Evolutionary conservation across 2,113 vertebrate genomes (phyloP).

Genomic region (Ceyx margarethae): DNA sequence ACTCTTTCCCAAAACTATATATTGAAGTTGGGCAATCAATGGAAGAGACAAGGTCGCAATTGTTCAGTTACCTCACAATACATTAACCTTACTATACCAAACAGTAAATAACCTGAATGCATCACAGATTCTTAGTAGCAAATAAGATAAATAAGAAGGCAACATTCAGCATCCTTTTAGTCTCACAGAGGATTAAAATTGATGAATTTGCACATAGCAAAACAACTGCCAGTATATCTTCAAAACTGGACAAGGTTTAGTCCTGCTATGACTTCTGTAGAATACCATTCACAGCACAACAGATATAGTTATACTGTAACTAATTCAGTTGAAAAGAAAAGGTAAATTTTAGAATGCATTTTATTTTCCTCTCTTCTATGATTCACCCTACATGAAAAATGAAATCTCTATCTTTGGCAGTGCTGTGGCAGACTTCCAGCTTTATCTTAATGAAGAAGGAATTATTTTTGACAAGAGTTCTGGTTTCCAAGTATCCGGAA

Average conservation of each 20-base stretch:
- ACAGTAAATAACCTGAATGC: not conserved
- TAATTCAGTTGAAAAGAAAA: conserved; percentile 42
- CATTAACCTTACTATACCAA: not conserved
- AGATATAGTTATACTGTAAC: not conserved
- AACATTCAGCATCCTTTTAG: not conserved
- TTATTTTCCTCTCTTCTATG: conserved; percentile 25
- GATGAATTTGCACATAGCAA: not conserved
- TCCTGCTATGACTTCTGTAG: not conserved
- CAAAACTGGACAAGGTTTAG: not conserved
- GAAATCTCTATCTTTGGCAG: conserved; percentile 22
- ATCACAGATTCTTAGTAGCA: not conserved
- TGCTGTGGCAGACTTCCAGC: conserved; percentile 20
- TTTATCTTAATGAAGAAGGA: conserved; percentile 51
- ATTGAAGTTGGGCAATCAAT: not conserved
- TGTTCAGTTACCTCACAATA: not conserved
- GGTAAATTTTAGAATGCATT: not conserved
- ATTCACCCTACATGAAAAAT: conserved; percentile 46
- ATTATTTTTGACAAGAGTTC: conserved; percentile 18
- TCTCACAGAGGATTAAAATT: not conserved
- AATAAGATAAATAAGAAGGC: not conserved
- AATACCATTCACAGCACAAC: not conserved
- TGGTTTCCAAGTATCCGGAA: conserved; percentile 11
- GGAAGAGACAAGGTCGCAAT: not conserved
- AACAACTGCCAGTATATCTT: not conserved
- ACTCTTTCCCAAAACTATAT: not conserved